Evolutionary conservation across 2,888 invertebrate species (phyloP).

Genomic region (Nephrotoma appendiculata): DNA sequence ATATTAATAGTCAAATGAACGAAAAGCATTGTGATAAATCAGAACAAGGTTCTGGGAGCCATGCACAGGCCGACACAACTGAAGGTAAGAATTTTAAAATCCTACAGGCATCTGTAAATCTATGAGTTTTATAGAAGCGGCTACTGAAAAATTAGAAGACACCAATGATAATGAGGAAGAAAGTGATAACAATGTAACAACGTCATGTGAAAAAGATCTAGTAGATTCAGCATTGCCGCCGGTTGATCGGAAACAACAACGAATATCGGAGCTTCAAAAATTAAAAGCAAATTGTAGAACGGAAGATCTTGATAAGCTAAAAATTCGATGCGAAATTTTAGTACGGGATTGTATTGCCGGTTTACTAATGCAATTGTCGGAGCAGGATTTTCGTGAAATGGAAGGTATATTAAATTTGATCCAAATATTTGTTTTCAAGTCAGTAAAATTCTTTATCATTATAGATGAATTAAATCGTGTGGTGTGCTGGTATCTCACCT

Average conservation of each 20-base stretch:
- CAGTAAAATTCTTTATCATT: conserved; percentile 6
- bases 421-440: conserved; percentile 11
- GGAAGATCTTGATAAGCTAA: conserved; percentile 59
- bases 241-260: conserved; percentile 48
- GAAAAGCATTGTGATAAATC: conserved; percentile 1
- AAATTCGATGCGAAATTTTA: conserved; percentile 53
- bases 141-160: conserved; percentile 9
- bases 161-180: conserved; percentile 29
- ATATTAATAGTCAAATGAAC: not conserved
- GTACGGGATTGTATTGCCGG: conserved; percentile 74
- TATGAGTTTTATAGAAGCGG: not conserved
- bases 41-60: not conserved
- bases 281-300: conserved; percentile 67
- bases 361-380: conserved; percentile 60
- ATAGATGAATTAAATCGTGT: conserved; percentile 76
- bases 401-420: conserved; percentile 43
- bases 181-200: conserved; percentile 37
- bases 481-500: conserved; percentile 84
- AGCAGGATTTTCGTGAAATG: conserved; percentile 72
- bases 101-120: not conserved
- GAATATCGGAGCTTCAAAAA: conserved; percentile 53
- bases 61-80: not conserved
- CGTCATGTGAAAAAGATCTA: conserved; percentile 45
- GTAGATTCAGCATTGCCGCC: conserved; percentile 57
- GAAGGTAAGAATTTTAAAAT: not conserved